Base-by-base conservation (phyloP, 30 jellyfish, hydroid and myxozoan genomes). In the Catostylus mosaicus region DNA sequence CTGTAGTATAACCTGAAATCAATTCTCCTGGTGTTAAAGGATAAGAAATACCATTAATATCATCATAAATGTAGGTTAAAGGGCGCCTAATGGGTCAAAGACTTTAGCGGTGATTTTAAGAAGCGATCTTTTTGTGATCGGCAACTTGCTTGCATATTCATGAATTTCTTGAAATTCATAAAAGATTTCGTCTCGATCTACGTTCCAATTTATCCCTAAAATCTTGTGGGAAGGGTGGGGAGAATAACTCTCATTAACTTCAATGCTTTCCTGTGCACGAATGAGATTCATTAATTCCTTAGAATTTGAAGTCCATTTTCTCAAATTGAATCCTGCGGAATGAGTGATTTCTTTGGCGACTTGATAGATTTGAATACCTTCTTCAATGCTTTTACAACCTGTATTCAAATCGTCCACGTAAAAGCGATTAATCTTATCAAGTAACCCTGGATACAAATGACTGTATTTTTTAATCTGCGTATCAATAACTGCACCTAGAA, bases 21-120 rank as follows among this genome's bases (percentile, higher is more conserved):
- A 30, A 59, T 32, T 77, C 36, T 59, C 37, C 34, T 31, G 82
- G 88, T n/a, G 88, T 77, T 77, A 33, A n/a, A n/a, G 60, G 60
- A 19, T 46, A 46, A 46, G 60, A 46, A 9, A 46, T 19, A 46
- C 60, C 60, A 46, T 46, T 19, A 9, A 46, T 19, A 46, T 46
- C 60, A 46, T 46, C 60, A 19, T 46, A 46, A 11, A 46, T 19
- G 60, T 46, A 46, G 11, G 60, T 46, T 46, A 46, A n/a, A 61
- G 37, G 19, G 67, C 12, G 30, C 59, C 80, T 40, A 67, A 1
- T 20, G 84, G 84, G 47, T 47, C 84, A 45, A 24, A 72, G 2
- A 72, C 26, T 45, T 72, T 72, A 29, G 87, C 87, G 3, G 87
- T n/a, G n/a, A n/a, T n/a, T n/a, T n/a, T n/a, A n/a, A n/a, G n/a